Evolutionary conservation across 2,797 vertebrate species (phyloP), one percentile per base, ranked within the genome.

Genomic region (Arrhamphus sclerolepis): DNA sequence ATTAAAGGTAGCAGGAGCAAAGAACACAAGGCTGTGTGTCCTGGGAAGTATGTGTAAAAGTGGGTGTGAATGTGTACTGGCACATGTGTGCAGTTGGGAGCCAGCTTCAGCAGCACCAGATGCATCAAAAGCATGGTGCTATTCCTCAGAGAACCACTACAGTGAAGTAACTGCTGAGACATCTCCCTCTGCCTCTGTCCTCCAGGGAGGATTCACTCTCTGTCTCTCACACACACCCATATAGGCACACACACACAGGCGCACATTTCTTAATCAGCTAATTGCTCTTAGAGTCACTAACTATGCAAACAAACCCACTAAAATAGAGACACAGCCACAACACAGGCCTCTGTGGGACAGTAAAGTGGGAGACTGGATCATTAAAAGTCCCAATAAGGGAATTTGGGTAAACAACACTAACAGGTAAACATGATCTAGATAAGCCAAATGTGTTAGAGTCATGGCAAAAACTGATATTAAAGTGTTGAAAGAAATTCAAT

Each of bases 81-180:
- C 31, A 64, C 7, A 19, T 73, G 70, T 72, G 71, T 83, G 80
- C 66, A 68, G 56, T 65, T 53, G 78, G 75, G 82, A 89, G 70
- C 75, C 73, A 66, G 83, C 86, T 87, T 78, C 89, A 85, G 77
- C 71, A 84, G 76, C 79, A 75, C 51, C 70, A 74, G 85, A 72
- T 80, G 87, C 87, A 83, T 89, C 87, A 89, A 89, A 90, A 86
- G 78, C 82, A 50, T 70, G 19, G 62, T 19, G 9, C 61, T 78
- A 62, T 56, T 84, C 87, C 89, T 87, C 50, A 24, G 89, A 85
- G 89, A 81, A 56, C 70, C 56, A 48, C 85, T 70, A 65, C 71
- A 70, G 47, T 74, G 54, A 83, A 85, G 85, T 81, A 86, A 88
- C 85, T 91, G 87, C 87, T 89, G 89, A 91, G 89, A 89, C 87